A percentile compares a stretch with the other conserved stretches of the same genome.
Conservation (phyloP, 2,113 vertebrate species). For the Danio rerio region GRCz12tu NC_133184.1:29776001-29776500, state of each 20-base stretch:
- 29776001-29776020: conserved; percentile 64
- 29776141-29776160: neutral
- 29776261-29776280: neutral
- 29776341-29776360: neutral
- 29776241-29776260: neutral
- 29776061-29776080: conserved; percentile 60
- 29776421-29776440: neutral
- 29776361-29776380: neutral
- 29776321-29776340: neutral
- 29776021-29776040: conserved; percentile 59
- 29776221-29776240: neutral
- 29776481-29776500: neutral
- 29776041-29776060: conserved; percentile 70
- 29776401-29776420: neutral
- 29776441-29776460: conserved; percentile 5
- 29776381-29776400: conserved; percentile 7
- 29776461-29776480: neutral
- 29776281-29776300: neutral
- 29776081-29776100: neutral
- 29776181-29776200: neutral
- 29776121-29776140: neutral
- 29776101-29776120: neutral
- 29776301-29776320: neutral
- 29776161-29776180: conserved; percentile 16
- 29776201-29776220: neutral